Evolutionary conservation across 2,888 invertebrate species (phyloP), one percentile per base, ranked within the genome.

Genomic region (Mesorhabditis belari): DNA sequence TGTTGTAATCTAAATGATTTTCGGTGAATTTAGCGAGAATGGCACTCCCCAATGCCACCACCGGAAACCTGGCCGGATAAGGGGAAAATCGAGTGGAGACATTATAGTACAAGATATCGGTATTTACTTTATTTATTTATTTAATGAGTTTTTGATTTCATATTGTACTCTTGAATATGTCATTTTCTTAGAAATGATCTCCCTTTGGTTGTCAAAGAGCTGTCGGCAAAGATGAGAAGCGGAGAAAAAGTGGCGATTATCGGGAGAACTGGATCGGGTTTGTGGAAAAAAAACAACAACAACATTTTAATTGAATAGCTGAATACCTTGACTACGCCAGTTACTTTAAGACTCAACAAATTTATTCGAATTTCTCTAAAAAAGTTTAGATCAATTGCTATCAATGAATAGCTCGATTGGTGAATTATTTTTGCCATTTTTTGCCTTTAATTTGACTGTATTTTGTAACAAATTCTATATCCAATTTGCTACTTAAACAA

Each of bases 201-300:
- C 12, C 91, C 92, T 77, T 86, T 92, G 63, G 91, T 92, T 49
- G 85, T 94, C 64, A 88, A 88, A 56, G 88, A 88, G 66, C 85
- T 94, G 67, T 87, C 86, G 55, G 91, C 91, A 51, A 59, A 66
- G 24, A 71, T 77, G 26, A 27, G 63, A 19, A 63, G 71, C 6
- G 55, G 91, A 91, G 83, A 93, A 92, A 85, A 62, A 53, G 65
- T 85, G 26, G 81, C 81, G 26, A 75, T 82, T 28, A 81, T 82
- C 9, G 82, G 82, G 19, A 66, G 81, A 57, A 82, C 82, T 2
- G 82, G 81, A 19, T 79, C 81, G 6, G 79, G 78, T 52, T 12
- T 12, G 35, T 35, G 9, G 35, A 12, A n/a, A n/a, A n/a, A n/a
- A n/a, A n/a, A n/a, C n/a, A n/a, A n/a, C n/a, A n/a, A n/a, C n/a